Conservation (phyloP, 2,113 vertebrate species). For the Urocynchramus pylzowi region DNA sequence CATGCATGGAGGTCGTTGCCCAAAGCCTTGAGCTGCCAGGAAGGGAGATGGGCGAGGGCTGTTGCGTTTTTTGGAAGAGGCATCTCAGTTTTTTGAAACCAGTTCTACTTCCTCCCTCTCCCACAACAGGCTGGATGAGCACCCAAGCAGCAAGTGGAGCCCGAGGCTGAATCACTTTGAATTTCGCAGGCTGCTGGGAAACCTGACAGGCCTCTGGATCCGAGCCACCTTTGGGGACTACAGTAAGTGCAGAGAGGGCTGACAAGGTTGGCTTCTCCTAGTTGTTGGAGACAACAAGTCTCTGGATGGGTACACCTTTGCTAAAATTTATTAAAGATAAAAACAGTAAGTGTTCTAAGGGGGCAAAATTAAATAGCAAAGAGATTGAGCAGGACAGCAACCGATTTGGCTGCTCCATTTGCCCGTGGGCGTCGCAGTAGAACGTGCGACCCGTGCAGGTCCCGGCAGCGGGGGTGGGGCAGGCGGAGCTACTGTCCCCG, state of each 20-base stretch:
- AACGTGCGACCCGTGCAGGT: fast-evolving
- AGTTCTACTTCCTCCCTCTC: neutral
- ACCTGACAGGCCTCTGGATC: constrained; percentile 87
- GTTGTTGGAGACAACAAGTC: neutral
- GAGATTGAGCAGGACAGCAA: neutral
- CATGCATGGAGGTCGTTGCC: fast-evolving
- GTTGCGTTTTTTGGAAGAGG: neutral
- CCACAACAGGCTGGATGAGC: constrained; percentile 81
- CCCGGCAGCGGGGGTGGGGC: fast-evolving
- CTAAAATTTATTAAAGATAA: neutral
- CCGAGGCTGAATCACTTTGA: constrained; percentile 81
- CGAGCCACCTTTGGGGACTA: constrained; percentile 87
- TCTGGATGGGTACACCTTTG: neutral
- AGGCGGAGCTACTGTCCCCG: neutral
- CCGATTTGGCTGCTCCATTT: neutral
- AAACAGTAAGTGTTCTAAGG: neutral
- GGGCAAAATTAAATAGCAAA: neutral
- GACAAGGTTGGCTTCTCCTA: neutral
- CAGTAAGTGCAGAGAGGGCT: constrained; percentile 71
- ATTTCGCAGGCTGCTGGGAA: constrained; percentile 84
- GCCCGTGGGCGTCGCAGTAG: fast-evolving
- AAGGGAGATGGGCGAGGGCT: neutral
- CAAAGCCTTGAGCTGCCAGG: neutral
- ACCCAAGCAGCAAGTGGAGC: constrained; percentile 79
- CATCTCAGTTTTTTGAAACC: neutral